Base-by-base conservation (phyloP, 1,140 invertebrate genomes). In the Tribolium madens region DNA sequence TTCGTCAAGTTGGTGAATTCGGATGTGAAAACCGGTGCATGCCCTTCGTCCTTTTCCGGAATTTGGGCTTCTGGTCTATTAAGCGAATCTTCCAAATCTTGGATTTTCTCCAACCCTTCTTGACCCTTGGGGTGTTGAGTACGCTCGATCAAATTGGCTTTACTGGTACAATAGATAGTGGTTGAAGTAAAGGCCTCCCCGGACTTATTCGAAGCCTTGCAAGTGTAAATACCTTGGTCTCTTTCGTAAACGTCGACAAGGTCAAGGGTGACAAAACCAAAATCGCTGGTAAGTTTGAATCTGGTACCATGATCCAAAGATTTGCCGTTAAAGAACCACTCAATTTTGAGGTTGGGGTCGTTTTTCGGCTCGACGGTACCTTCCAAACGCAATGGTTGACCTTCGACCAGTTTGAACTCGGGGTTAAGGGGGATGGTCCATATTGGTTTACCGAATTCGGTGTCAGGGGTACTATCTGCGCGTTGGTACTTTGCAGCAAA, bases 301-400 rank as follows among this genome's bases (percentile, higher is more conserved):
- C 95, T 88, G 3, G 94, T 93, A 78, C 93, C 95, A 84, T 95
- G 93, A 79, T 94, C 93, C 14, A 97, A 86, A 26, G 92, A 88
- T 87, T 96, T 96, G 36, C 96, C 95, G 84, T 97, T 97, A 82
- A 97, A 95, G 86, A 95, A 97, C 96, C 95, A 97, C 87, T 97
- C 96, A 74, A 97, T 93, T 81, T 93, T 94, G n/a, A 97, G 88
- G 83, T 97, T 94, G 1, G 98, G 98, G 90, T 99, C 98, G 84
- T 97, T 93, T 85, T 98, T 96, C 0, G 98, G 98, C 86, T 97
- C 95, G 3, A 98, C 95, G 84, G 95, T 93, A 53, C 94, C 96
- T 87, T 99, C 96, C 75, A 99, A 89, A 86, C 97, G 95, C 31
- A 98, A 89, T 1, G 95, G 90, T 86, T 98, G 93, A 42, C 94